phyloP scores from a whole-genome alignment of 2,113 vertebrate species.

The Eretmodus cyanostictus region DNA sequence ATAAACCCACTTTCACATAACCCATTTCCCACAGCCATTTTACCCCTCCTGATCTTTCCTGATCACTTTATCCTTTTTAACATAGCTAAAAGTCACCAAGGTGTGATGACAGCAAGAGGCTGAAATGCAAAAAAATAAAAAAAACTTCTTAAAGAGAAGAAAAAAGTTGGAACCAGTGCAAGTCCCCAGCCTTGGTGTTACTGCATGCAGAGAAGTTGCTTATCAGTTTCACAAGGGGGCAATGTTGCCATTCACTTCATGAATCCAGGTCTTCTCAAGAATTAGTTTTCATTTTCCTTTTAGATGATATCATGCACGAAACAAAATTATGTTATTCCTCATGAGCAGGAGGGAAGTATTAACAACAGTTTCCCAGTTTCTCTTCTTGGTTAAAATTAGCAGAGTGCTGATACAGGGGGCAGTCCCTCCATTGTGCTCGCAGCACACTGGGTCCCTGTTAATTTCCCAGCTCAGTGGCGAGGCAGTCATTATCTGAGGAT shows the following conservation, averaged over 20 bases:
- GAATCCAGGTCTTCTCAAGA: not conserved
- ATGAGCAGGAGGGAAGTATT: conserved; percentile 39
- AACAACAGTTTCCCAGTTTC: conserved; percentile 34
- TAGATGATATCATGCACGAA: conserved; percentile 57
- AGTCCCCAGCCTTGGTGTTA: not conserved
- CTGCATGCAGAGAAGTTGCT: conserved; percentile 4
- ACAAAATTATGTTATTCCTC: conserved; percentile 62
- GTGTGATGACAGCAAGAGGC: conserved; percentile 31
- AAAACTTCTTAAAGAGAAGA: not conserved
- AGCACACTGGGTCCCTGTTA: conserved; percentile 57
- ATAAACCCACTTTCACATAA: conserved; percentile 4
- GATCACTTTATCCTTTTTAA: conserved; percentile 24
- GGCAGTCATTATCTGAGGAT: conserved; percentile 71
- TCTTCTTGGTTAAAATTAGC: conserved; percentile 58
- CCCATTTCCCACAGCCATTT: not conserved
- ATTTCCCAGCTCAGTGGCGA: conserved; percentile 68
- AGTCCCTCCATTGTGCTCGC: conserved; percentile 54
- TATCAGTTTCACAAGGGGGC: conserved; percentile 65
- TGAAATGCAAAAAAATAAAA: not conserved
- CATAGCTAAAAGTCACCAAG: conserved; percentile 15
- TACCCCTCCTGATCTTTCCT: conserved; percentile 14
- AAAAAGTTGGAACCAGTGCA: not conserved
- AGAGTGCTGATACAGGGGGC: conserved; percentile 45
- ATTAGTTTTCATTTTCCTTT: conserved; percentile 35
- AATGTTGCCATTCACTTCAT: conserved; percentile 64